Conservation (phyloP, 2,797 vertebrate species). For the Anomalospiza imberbis region DNA sequence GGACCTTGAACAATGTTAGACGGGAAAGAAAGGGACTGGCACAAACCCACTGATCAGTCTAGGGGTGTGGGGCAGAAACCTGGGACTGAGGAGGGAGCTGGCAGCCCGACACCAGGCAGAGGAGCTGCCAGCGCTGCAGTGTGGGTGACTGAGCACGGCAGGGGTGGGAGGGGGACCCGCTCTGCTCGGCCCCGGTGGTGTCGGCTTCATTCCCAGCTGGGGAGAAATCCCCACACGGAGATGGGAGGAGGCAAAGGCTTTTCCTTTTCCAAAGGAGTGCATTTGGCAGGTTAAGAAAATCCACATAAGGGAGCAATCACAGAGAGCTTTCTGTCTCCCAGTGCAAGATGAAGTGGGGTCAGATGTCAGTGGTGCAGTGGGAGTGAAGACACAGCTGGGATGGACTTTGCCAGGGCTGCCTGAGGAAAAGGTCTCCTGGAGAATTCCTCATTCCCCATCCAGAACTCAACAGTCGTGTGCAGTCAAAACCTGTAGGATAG, state of each 20-base stretch:
- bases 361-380: not conserved
- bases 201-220: not conserved
- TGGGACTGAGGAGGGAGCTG: not conserved
- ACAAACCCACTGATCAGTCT: not conserved
- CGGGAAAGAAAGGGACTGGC: not conserved
- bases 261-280: not conserved
- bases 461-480: not conserved
- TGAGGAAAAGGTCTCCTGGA: not conserved
- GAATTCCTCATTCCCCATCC: not conserved
- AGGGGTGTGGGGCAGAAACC: not conserved
- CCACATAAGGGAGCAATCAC: rapidly evolving
- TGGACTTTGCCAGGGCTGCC: not conserved
- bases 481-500: not conserved
- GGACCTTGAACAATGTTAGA: rapidly evolving
- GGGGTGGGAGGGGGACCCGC: not conserved
- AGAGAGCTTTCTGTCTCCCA: not conserved
- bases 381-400: not conserved
- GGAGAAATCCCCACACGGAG: not conserved
- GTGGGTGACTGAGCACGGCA: not conserved
- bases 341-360: not conserved
- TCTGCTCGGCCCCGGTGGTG: rapidly evolving
- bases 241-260: not conserved
- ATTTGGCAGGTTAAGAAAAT: not conserved
- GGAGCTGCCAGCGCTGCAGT: not conserved
- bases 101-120: not conserved